These are phyloP conservation scores for Eulithis testata DNA, from an alignment of 2,888 invertebrate species.

Conservation along the genomic window DNA sequence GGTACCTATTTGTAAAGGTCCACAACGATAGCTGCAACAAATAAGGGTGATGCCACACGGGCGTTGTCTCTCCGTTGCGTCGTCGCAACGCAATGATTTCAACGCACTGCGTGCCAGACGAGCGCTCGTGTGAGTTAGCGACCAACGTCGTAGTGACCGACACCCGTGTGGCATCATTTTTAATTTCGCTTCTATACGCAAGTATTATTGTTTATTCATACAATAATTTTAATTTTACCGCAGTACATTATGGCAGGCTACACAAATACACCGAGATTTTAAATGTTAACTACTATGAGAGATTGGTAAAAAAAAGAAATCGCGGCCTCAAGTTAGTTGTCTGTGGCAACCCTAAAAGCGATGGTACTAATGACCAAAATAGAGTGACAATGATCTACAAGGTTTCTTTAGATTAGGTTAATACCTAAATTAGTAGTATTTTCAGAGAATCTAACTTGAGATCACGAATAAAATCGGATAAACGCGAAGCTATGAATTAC, in stretches of 20 bases:
- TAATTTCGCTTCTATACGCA: slow-evolving; percentile 22
- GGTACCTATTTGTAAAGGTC: too few relatives aligned
- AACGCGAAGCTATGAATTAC: slow-evolving; percentile 19
- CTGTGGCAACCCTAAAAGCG: not conserved
- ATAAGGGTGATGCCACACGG: too few relatives aligned
- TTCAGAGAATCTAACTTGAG: slow-evolving; percentile 9
- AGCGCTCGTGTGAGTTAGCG: too few relatives aligned
- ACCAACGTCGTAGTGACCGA: too few relatives aligned
- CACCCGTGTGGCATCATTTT: not conserved
- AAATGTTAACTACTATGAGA: slow-evolving; percentile 24
- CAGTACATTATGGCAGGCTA: slow-evolving; percentile 70
- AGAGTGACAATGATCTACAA: not conserved
- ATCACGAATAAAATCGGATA: slow-evolving; percentile 12
- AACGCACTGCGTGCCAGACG: too few relatives aligned
- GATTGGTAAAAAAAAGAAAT: slow-evolving; percentile 12
- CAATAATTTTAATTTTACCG: slow-evolving; percentile 38
- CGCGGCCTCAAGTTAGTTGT: slow-evolving; percentile 23
- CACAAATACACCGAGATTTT: slow-evolving; percentile 54
- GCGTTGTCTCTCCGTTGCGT: too few relatives aligned
- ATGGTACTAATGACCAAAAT: not conserved
- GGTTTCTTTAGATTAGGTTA: not conserved
- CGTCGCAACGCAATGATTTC: too few relatives aligned
- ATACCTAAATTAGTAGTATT: not conserved
- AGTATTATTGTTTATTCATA: slow-evolving; percentile 25
- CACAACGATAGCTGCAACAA: not conserved